These are phyloP conservation scores for Poecilia picta DNA, from an alignment of 2,797 vertebrate species.

Conservation along the genomic window DNA sequence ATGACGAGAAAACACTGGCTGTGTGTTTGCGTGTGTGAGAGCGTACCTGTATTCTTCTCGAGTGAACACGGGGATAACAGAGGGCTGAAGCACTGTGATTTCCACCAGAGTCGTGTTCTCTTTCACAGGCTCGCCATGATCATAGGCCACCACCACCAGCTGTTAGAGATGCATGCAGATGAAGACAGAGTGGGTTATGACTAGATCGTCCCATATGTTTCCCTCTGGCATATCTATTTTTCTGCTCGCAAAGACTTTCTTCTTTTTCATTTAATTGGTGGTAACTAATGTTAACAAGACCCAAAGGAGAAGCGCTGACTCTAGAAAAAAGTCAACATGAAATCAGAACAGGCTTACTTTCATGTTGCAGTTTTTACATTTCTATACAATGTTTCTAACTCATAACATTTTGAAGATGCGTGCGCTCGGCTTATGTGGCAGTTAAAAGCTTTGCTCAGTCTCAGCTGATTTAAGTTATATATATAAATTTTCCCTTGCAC, in stretches of 20 bases:
- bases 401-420: constrained; percentile 3
- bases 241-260: constrained; percentile 18
- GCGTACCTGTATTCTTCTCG: constrained; percentile 95
- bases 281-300: constrained; percentile 50
- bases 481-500: not conserved
- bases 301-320: constrained; percentile 44
- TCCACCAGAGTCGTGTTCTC: constrained; percentile 87
- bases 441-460: not conserved
- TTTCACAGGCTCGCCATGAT: constrained; percentile 91
- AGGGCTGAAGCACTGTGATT: constrained; percentile 94
- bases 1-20: not conserved
- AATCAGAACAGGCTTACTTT: constrained; percentile 12
- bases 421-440: not conserved
- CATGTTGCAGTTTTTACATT: constrained; percentile 2
- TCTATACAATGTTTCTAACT: not conserved
- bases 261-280: constrained; percentile 46
- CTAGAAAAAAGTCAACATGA: constrained; percentile 32
- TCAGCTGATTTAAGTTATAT: not conserved
- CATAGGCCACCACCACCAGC: constrained; percentile 92
- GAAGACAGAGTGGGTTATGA: constrained; percentile 22
- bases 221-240: constrained; percentile 10
- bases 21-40: constrained; percentile 9
- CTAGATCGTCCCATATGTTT: not conserved
- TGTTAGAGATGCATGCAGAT: constrained; percentile 65
- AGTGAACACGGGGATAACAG: constrained; percentile 94